These are phyloP conservation scores for Biston betularia DNA, from an alignment of 2,888 invertebrate species.

Conservation along the genomic window DNA sequence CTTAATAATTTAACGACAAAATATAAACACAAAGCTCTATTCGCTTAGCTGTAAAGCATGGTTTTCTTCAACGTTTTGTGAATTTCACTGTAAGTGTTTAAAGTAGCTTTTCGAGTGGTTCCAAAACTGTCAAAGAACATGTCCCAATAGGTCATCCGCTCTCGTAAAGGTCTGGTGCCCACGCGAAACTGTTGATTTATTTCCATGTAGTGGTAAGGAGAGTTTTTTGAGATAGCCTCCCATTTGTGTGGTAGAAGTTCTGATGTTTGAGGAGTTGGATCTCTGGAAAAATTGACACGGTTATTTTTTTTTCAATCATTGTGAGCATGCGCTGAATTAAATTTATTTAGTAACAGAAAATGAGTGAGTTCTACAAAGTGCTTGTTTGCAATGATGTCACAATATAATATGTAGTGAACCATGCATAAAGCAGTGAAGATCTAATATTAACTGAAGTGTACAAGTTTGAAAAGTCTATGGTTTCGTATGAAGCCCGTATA, in stretches of 20 bases:
- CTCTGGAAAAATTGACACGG: slow-evolving; percentile 46
- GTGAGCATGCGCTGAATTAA: neutral
- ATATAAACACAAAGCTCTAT: neutral
- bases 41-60: slow-evolving; percentile 4
- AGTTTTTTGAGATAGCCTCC: slow-evolving; percentile 53
- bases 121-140: slow-evolving; percentile 55
- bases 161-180: slow-evolving; percentile 49
- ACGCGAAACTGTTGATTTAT: slow-evolving; percentile 50
- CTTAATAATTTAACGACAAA: too few species aligned
- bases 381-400: too few species aligned
- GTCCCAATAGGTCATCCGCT: slow-evolving; percentile 62
- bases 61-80: neutral
- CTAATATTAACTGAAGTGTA: too few species aligned
- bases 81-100: neutral
- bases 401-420: too few species aligned
- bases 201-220: slow-evolving; percentile 50
- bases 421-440: too few species aligned
- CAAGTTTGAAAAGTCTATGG: too few species aligned
- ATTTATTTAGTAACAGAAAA: too few species aligned
- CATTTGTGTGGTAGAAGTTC: slow-evolving; percentile 62
- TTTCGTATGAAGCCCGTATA: too few species aligned
- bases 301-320: too few species aligned
- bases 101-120: slow-evolving; percentile 23
- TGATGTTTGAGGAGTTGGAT: slow-evolving; percentile 60
- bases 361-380: neutral